Base-by-base conservation (phyloP, 2,888 invertebrate genomes). In the Megalurothrips usitatus region DNA sequence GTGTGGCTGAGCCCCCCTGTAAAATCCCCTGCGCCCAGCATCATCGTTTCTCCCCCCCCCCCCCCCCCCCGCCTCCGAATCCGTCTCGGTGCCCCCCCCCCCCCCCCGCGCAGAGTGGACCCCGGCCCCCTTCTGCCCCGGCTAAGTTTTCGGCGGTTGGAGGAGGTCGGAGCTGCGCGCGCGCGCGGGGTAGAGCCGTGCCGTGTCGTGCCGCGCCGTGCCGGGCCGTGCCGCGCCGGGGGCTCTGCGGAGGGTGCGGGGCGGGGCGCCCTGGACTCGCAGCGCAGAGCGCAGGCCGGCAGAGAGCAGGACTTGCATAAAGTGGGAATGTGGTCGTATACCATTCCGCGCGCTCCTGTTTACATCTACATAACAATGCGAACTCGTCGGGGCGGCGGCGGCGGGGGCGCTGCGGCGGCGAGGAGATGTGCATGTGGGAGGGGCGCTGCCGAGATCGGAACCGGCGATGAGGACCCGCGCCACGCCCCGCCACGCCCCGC, bases 321-420 rank as follows among this genome's bases (percentile, higher is more conserved):
- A 75, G 68, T 75, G 68, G 68, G 68, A 75, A 75, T 75, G 68
- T 75, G 68, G 68, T 75, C 68, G 68, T 75, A 75, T 75, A 75
- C 68, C 68, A 75, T 75, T 75, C 68, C 68, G 26, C 23, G 68
- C 68, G 68, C 68, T 75, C 68, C 68, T 75, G 68, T 75, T 75
- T 75, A 75, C 68, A 75, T 75, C 68, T 75, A 75, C 68, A 75
- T 75, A 75, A 75, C 68, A 75, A 75, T 75, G 68, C 68, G 68
- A 11, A 12, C 26, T n/a, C 23, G 23, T 26, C 10, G 58, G 26
- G 23, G 68, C 68, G 12, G 68, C 10, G 68, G 26, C 23, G 26
- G 68, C 34, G 34, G 34, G 3, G 34, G 34, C 6, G 26, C 23
- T 26, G 68, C 34, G 34, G 34, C 34, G 34, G 34, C 6, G 34